A percentile compares a stretch with the other conserved stretches of the same genome.
Conservation (phyloP, 2,797 vertebrate species). For the Anguilla anguilla region DNA sequence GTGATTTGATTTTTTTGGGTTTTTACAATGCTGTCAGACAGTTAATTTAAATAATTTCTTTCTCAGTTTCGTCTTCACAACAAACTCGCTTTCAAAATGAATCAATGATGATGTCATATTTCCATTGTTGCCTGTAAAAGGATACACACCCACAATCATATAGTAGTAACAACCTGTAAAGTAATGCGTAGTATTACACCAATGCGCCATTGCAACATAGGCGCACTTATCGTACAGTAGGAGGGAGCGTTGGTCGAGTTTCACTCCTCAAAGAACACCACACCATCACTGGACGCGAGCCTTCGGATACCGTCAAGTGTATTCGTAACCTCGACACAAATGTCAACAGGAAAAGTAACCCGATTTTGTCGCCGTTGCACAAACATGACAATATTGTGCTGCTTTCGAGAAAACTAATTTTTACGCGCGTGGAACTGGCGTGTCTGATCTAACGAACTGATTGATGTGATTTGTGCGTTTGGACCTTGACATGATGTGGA, state of each 20-base stretch:
- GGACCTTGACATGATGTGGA: slow-evolving; percentile 54
- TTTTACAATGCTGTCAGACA: neutral
- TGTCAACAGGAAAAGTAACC: neutral
- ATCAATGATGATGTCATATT: neutral
- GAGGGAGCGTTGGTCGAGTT: neutral
- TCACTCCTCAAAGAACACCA: neutral
- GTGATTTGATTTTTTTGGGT: neutral
- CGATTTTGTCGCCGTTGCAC: neutral
- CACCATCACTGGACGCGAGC: neutral
- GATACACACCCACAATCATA: neutral
- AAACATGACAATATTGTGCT: neutral
- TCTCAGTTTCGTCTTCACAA: neutral
- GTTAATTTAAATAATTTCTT: neutral
- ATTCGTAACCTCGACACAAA: neutral
- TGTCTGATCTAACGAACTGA: neutral
- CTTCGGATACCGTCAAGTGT: neutral
- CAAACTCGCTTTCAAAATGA: neutral
- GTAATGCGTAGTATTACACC: neutral
- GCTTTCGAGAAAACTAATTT: neutral
- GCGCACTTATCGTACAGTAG: slow-evolving; percentile 6
- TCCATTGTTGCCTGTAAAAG: neutral
- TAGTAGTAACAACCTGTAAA: neutral
- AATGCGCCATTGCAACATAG: neutral
- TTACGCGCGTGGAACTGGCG: neutral
- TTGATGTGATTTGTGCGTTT: neutral